Evolutionary conservation across 2,888 invertebrate genomes (phyloP).

Genomic region (Apoderus coryli): DNA sequence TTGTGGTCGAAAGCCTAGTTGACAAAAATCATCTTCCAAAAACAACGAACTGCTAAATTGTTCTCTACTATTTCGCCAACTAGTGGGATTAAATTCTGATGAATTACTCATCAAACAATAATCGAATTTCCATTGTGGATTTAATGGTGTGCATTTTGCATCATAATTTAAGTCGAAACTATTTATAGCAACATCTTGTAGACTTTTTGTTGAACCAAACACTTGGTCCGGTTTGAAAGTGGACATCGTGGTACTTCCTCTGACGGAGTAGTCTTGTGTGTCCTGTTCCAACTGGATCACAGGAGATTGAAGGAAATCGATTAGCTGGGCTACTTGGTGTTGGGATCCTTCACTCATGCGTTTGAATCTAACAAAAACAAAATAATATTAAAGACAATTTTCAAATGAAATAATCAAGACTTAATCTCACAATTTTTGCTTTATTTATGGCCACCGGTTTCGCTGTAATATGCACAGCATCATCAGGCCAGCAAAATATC

Average conservation of each 20-base stretch:
- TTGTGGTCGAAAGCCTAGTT: constrained; percentile 72
- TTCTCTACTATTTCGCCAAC: constrained; percentile 32
- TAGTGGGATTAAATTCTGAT: constrained; percentile 36
- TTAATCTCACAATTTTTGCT: no score
- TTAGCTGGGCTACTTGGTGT: constrained; percentile 59
- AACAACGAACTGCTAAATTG: constrained; percentile 43
- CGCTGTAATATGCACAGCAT: no score
- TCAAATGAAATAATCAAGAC: no score
- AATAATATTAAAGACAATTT: no score
- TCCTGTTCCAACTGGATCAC: constrained; percentile 22
- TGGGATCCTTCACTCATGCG: constrained; percentile 36
- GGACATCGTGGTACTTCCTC: constrained; percentile 29
- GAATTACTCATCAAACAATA: constrained; percentile 25
- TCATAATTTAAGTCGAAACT: constrained; percentile 26
- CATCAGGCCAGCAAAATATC: no score
- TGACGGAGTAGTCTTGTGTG: constrained; percentile 19
- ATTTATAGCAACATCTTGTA: constrained; percentile 28
- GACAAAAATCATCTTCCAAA: constrained; percentile 68
- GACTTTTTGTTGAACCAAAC: constrained; percentile 28
- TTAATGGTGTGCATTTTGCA: constrained; percentile 26
- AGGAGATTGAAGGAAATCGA: constrained; percentile 54
- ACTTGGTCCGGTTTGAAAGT: constrained; percentile 33
- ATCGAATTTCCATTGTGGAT: constrained; percentile 40
- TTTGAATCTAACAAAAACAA: constrained; percentile 43
- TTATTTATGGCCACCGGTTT: no score